Base-by-base conservation (phyloP, 2,113 vertebrate species). In the Larimichthys crocea region DNA sequence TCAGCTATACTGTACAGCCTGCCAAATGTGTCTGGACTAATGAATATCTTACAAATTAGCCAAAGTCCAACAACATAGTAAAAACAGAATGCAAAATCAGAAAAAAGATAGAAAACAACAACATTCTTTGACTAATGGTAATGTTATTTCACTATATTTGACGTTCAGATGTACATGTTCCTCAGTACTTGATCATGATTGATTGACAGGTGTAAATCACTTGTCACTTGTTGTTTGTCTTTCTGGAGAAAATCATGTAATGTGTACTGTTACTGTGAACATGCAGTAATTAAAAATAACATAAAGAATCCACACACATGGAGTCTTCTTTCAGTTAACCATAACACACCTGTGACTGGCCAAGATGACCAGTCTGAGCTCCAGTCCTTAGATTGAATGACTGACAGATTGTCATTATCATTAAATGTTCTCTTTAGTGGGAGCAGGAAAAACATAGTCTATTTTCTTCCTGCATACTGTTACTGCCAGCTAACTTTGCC, bases 21-120 rank as follows among this genome's bases (percentile, higher is more conserved):
- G 22, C 15, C 3, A 11, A 22, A 55, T 40, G 31, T 64, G 2
- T 29, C 14, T 57, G 24, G 56, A 26, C 56, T 6, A 22, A 22
- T 22, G n/a, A 3, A 22, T 10, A 20, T 20, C 8, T 2, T 20
- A 2, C 19, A 52, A 52, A 52, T 20, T 20, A 20, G 19, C 50
- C 50, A 50, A 31, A 31, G 31, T 31, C 31, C 31, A 31, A 7
- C 16, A 19, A 19, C 48, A 50, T 14, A 48, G 46, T 12, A 15
- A 15, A 50, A 19, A 50, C 15, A 50, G 31, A 31, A 31, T 31
- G 31, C 31, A 31, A 40, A 40, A 40, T 53, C 19, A 53, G 19
- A 53, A n/a, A 10, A 53, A 53, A 19, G 17, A 20, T 15, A 56
- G 22, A 26, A 62, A 72, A 79, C 48, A 72, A 79, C 48, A 12